Conservation (phyloP, 1,140 invertebrate genomes). For the Lutraria rhynchaena region DNA sequence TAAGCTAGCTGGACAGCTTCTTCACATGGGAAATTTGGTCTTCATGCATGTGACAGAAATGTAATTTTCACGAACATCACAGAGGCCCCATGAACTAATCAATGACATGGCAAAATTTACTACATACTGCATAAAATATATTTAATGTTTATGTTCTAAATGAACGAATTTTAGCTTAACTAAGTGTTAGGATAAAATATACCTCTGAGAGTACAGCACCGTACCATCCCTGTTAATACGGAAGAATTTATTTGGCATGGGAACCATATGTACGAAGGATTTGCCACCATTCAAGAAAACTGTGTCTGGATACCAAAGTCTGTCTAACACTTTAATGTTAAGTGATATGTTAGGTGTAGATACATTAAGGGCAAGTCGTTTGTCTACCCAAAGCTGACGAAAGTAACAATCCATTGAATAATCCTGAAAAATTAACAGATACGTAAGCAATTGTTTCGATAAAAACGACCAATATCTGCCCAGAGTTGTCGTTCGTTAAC, state of each 20-base stretch:
- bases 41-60: too few species aligned
- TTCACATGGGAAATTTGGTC: too few species aligned
- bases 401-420: slow-evolving; percentile 81
- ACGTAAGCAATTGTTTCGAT: background rate
- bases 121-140: background rate
- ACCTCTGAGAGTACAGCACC: slow-evolving; percentile 79
- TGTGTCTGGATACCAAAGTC: slow-evolving; percentile 79
- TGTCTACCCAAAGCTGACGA: slow-evolving; percentile 77
- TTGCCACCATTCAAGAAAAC: slow-evolving; percentile 82
- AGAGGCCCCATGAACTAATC: too few species aligned
- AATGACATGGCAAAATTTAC: too few species aligned
- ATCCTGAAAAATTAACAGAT: slow-evolving; percentile 64
- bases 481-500: too few species aligned
- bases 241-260: slow-evolving; percentile 81
- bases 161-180: slow-evolving; percentile 30
- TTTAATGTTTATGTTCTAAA: background rate
- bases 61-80: too few species aligned
- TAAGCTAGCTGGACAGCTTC: too few species aligned
- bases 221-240: slow-evolving; percentile 77
- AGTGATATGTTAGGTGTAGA: slow-evolving; percentile 68
- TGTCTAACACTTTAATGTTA: slow-evolving; percentile 74
- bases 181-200: background rate
- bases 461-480: too few species aligned
- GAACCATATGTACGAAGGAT: slow-evolving; percentile 82
- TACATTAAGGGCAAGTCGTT: slow-evolving; percentile 73